phyloP scores from a whole-genome alignment of 23 tunicate species.

The Phallusia fumigata region DNA sequence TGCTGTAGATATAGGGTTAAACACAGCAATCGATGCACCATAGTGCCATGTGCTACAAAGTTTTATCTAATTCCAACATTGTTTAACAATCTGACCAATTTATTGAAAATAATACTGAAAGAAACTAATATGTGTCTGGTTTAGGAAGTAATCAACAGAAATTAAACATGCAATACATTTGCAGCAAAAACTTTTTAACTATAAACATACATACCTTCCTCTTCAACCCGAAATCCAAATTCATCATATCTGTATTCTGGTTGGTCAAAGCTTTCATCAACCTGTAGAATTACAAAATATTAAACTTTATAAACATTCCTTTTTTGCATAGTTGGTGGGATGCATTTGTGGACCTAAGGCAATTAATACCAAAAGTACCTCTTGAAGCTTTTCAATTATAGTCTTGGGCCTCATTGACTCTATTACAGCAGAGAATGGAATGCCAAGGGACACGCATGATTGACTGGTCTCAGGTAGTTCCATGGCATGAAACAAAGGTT shows the following conservation, averaged over 20 bases:
- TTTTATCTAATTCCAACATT: too few relatives aligned
- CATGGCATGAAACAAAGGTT: neutral
- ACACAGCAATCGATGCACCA: too few relatives aligned
- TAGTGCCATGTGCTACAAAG: too few relatives aligned
- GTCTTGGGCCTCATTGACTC: neutral
- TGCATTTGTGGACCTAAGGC: too few relatives aligned
- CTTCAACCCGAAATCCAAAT: constrained; percentile 82
- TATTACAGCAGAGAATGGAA: constrained; percentile 6
- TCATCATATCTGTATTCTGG: constrained; percentile 82
- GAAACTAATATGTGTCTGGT: too few relatives aligned
- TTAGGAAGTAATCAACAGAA: too few relatives aligned
- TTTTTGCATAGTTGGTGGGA: too few relatives aligned
- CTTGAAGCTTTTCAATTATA: neutral
- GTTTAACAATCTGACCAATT: too few relatives aligned
- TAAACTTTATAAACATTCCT: neutral
- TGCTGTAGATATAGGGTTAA: too few relatives aligned
- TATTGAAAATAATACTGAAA: too few relatives aligned
- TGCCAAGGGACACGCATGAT: neutral
- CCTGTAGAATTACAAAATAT: neutral
- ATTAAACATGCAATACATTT: too few relatives aligned
- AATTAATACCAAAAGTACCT: neutral
- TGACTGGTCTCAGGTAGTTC: neutral
- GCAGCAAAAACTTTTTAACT: neutral
- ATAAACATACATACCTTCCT: constrained; percentile 38
- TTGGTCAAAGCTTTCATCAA: constrained; percentile 51